Base-by-base conservation (phyloP, 1,140 invertebrate species). In the Cyrtorhinus lividipennis region DNA sequence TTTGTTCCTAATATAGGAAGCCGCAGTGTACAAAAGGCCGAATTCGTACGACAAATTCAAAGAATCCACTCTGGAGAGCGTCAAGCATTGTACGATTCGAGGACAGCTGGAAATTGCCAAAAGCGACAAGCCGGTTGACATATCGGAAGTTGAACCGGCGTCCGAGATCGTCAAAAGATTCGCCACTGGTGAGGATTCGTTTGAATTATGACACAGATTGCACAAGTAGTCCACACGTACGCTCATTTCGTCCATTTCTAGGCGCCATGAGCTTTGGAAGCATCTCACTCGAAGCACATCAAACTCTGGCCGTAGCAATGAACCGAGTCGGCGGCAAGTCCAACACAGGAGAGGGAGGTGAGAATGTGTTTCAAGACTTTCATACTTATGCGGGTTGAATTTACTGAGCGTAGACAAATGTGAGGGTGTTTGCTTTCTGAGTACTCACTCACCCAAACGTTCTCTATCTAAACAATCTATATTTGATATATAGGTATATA, bases 231-330 rank as follows among this genome's bases (percentile, higher is more conserved):
- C 5, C 30, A 38, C 15, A 38, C 30, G 30, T 38, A 38, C 30
- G 18, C 18, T 24, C 24, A 59, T 25, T 56, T 56, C 22, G 20
- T 56, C 20, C 48, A 10, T 65, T 70, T 62, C 67, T n/a, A 79
- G 87, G 86, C 68, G 90, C 90, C 1, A 94, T 93, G 90, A 91
- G 88, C 75, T 93, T 93, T 75, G 90, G 91, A n/a, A 89, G 86
- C 66, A 92, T 94, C 67, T 91, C 88, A 0, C 74, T 93, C 64
- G 96, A 99, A 77, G 90, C 96, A 0, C 96, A 99, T 77, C 83
- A 86, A 24, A 91, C 95, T 0, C 76, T 99, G 13, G 95, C 96
- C 1, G 82, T 96, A 61, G 95, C 95, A 1, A 99, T 99, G 96
- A 99, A 99, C 73, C 75, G 79, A 66, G 77, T 88, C 30, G 83